phyloP scores from a whole-genome alignment of 2,797 vertebrate genomes.

The Phylloscopus collybita region DNA sequence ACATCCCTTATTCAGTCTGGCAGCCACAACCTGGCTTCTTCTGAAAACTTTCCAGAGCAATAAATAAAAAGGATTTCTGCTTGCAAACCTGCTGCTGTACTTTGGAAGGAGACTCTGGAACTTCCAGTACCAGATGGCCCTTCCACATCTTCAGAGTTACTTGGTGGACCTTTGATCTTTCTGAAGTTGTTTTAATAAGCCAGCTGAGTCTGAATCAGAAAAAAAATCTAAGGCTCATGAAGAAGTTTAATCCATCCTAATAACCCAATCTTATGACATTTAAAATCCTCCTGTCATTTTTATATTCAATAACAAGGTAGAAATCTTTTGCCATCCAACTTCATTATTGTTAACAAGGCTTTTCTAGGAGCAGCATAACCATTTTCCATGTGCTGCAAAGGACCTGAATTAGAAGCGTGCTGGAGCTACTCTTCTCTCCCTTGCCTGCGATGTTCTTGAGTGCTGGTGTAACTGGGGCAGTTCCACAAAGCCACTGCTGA shows the following conservation, averaged over 20 bases:
- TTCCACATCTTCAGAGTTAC: background rate
- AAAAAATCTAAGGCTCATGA: background rate
- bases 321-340: background rate
- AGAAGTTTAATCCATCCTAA: background rate
- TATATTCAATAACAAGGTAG: background rate
- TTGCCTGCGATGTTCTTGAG: background rate
- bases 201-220: background rate
- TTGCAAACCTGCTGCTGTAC: background rate
- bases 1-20: background rate
- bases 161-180: background rate
- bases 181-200: background rate
- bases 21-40: background rate
- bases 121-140: background rate
- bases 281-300: background rate
- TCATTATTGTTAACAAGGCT: background rate
- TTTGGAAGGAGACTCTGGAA: background rate
- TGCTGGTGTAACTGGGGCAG: accelerated
- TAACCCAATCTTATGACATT: background rate
- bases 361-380: background rate
- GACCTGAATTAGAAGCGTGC: background rate
- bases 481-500: background rate
- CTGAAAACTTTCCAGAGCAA: background rate
- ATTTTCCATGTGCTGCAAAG: background rate
- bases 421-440: background rate
- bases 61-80: background rate